Conservation (phyloP, 2,888 invertebrate genomes). For the Luperina nickerlii region DNA sequence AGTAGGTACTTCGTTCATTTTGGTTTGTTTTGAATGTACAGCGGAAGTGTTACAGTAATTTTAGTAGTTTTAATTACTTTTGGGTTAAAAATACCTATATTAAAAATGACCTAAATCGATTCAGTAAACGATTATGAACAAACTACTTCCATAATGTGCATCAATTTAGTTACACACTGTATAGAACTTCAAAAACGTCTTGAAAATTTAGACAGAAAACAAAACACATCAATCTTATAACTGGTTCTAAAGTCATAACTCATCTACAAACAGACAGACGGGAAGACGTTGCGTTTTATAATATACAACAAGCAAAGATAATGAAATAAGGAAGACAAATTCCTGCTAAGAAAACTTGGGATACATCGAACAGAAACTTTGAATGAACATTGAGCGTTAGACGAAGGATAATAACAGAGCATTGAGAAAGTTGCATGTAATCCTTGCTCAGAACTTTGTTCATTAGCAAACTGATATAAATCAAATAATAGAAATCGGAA, state of each 20-base stretch:
- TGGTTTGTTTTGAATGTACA: background rate
- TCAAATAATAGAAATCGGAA: slow-evolving; percentile 55
- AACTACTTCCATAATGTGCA: too few relatives aligned
- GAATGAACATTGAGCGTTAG: slow-evolving; percentile 7
- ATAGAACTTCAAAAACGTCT: background rate
- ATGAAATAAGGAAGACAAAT: slow-evolving; percentile 11
- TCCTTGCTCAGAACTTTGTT: slow-evolving; percentile 55
- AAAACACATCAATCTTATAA: background rate
- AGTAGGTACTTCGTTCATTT: background rate
- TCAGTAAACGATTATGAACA: too few relatives aligned
- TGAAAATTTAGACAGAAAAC: background rate
- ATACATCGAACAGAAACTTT: slow-evolving; percentile 19
- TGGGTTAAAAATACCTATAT: too few relatives aligned
- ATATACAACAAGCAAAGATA: background rate
- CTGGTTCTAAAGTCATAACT: background rate
- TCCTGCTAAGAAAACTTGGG: slow-evolving; percentile 4
- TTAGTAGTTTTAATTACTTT: too few relatives aligned
- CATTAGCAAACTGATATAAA: slow-evolving; percentile 51
- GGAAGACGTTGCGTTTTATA: background rate
- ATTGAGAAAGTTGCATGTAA: slow-evolving; percentile 36
- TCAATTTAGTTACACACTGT: background rate
- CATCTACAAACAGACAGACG: background rate
- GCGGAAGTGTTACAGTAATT: background rate
- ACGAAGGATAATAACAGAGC: slow-evolving; percentile 31
- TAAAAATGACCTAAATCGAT: too few relatives aligned